Percentiles rank a stretch among this genome's conserved stretches.
phyloP scores from a whole-genome alignment of 2,797 vertebrate species.

The Hoplostethus mediterraneus region DNA sequence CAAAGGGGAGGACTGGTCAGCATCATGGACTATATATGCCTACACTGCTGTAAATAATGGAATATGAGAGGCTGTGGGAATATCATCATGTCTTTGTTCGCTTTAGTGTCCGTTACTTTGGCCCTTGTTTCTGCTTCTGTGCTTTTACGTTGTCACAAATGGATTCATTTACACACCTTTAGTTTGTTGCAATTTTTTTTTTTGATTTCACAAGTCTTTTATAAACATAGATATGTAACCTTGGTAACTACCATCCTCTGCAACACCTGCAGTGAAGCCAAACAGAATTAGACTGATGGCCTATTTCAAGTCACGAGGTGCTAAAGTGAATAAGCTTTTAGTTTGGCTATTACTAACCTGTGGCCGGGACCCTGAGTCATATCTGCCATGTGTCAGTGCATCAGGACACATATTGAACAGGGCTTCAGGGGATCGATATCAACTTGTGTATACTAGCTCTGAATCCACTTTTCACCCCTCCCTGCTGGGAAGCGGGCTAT shows the following conservation, averaged over 20 bases:
- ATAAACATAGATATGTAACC: conserved; percentile 30
- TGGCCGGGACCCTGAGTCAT: conserved; percentile 33
- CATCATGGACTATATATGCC: conserved; percentile 4
- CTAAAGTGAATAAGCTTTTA: conserved; percentile 44
- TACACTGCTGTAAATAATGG: conserved; percentile 24
- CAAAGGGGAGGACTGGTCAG: conserved; percentile 28
- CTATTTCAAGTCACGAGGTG: conserved; percentile 4
- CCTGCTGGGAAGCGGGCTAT: conserved; percentile 34
- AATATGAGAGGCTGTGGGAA: conserved; percentile 30
- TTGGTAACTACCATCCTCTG: conserved; percentile 40
- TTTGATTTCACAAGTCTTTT: conserved; percentile 21
- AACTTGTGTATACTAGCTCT: conserved; percentile 17
- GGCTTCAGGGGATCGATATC: conserved; percentile 43
- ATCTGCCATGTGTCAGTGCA: conserved; percentile 47
- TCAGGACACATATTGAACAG: conserved; percentile 37
- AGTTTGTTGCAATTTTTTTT: conserved; percentile 11
- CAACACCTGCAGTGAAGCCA: conserved; percentile 24
- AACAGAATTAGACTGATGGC: conserved; percentile 18
- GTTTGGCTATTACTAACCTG: conserved; percentile 31
- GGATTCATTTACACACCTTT: conserved; percentile 1
- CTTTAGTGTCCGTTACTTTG: background rate
- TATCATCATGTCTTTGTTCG: background rate
- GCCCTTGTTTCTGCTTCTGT: no score
- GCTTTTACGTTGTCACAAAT: no score
- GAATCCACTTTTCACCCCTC: conserved; percentile 39